Conservation (phyloP, 2,797 vertebrate species). For the Amphiprion clarkii region DNA sequence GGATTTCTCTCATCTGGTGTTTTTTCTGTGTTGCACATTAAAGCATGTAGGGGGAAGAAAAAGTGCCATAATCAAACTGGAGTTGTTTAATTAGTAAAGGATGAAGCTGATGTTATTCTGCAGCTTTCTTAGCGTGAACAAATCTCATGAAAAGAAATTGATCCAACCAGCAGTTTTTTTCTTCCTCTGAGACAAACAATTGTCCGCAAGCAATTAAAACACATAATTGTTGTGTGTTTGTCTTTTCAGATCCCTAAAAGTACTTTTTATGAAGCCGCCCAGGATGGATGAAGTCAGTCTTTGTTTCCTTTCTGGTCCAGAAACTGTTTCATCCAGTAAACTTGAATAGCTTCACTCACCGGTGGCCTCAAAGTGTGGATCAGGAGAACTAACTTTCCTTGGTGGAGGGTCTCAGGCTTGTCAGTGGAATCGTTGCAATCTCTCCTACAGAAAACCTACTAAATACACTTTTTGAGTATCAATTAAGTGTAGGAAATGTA, state of each 20-base stretch:
- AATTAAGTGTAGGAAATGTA: too few species aligned
- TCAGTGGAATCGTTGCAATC: too few species aligned
- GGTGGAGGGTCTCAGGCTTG: too few species aligned
- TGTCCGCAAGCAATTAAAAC: neutral
- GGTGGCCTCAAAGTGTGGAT: too few species aligned
- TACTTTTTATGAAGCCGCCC: neutral
- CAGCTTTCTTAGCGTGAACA: conserved; percentile 1
- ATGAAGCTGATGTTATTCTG: neutral
- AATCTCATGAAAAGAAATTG: neutral
- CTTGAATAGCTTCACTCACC: too few species aligned
- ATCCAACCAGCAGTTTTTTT: conserved; percentile 4
- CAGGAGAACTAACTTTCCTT: too few species aligned
- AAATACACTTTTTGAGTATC: too few species aligned
- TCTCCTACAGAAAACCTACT: too few species aligned
- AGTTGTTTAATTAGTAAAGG: conserved; percentile 37
- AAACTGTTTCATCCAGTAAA: too few species aligned
- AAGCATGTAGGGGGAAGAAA: conserved; percentile 20
- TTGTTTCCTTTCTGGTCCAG: neutral
- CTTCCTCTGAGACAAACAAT: neutral
- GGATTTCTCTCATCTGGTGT: conserved; percentile 40
- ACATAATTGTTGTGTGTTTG: neutral
- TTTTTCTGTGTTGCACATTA: conserved; percentile 33
- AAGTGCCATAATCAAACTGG: conserved; percentile 18
- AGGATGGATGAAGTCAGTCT: neutral
- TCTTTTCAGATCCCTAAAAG: neutral